phyloP scores from a whole-genome alignment of 2,113 vertebrate genomes.

The Orcinus orca region DNA sequence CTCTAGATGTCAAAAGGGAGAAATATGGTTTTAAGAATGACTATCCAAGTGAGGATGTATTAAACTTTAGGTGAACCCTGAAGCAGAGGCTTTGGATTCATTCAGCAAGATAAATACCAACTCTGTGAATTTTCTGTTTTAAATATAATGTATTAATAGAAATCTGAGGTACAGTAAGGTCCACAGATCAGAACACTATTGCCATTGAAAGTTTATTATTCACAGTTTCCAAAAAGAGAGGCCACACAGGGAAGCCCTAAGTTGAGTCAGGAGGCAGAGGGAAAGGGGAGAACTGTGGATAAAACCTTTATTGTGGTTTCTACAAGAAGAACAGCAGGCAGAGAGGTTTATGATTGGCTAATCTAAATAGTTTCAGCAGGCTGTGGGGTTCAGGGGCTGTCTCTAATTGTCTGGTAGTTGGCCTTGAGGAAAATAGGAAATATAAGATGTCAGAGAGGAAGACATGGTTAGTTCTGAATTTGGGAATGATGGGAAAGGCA shows the following conservation, averaged over 20 bases:
- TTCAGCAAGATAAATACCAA: neutral
- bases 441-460: neutral
- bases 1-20: neutral
- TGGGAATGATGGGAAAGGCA: neutral
- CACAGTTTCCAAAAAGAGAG: neutral
- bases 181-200: neutral
- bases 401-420: neutral
- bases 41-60: neutral
- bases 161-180: neutral
- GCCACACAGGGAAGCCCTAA: accelerated
- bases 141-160: neutral
- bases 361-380: neutral
- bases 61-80: neutral
- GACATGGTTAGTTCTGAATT: neutral
- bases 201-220: neutral
- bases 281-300: accelerated
- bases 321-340: neutral
- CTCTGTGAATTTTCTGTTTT: neutral
- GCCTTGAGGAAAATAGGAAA: neutral
- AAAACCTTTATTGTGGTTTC: neutral
- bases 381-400: accelerated
- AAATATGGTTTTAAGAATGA: neutral
- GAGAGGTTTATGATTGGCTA: accelerated
- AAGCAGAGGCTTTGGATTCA: neutral
- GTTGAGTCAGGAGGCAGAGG: neutral